Percentiles rank a stretch among this genome's conserved stretches.
These are phyloP conservation scores for Dinocampus coccinellae DNA, from an alignment of 2,888 invertebrate species.

Conservation along the genomic window DNA sequence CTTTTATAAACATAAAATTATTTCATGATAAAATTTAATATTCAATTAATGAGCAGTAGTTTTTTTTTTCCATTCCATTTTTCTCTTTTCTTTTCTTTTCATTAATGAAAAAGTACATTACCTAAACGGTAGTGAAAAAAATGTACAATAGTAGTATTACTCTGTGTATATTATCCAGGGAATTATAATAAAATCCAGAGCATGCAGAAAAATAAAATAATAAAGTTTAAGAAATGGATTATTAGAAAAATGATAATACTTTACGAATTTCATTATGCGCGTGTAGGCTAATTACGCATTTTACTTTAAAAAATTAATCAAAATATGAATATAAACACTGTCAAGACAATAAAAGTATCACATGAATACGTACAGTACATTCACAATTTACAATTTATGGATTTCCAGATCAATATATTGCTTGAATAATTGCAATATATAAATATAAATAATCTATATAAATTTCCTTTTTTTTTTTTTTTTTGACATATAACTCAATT, in stretches of 20 bases:
- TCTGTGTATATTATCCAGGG: background rate
- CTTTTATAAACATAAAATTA: background rate
- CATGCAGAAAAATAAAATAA: background rate
- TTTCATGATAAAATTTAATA: background rate
- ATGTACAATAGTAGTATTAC: background rate
- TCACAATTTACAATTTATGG: constrained; percentile 3
- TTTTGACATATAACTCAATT: background rate
- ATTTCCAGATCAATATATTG: too few relatives aligned
- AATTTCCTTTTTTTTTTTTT: constrained; percentile 12
- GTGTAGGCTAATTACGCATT: background rate
- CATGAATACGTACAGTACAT: background rate
- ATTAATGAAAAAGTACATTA: background rate
- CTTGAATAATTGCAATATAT: background rate
- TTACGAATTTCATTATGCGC: background rate
- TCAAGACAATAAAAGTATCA: background rate
- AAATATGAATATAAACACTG: background rate
- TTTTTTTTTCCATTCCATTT: too few relatives aligned
- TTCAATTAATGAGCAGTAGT: background rate
- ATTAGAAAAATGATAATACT: background rate
- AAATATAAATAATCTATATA: background rate
- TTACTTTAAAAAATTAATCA: background rate
- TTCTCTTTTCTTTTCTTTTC: too few relatives aligned
- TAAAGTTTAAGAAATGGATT: background rate
- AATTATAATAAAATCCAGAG: background rate
- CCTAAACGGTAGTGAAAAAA: background rate